Evolutionary conservation across 2,888 invertebrate species (phyloP).

Genomic region (Ophion ventricosus): DNA sequence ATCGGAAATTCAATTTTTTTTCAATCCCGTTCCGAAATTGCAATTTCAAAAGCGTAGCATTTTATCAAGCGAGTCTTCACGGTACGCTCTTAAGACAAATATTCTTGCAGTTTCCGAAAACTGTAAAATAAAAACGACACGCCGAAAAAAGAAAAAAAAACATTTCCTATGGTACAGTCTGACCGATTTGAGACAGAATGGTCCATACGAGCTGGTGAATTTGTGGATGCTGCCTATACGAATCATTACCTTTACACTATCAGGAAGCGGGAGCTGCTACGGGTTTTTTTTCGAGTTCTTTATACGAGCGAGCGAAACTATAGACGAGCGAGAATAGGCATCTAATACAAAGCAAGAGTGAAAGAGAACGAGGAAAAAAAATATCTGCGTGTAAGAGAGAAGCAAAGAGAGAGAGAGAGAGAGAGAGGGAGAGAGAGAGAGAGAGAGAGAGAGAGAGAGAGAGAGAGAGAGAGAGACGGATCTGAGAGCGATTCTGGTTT

Average conservation of each 20-base stretch:
- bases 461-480: conserved; percentile 34
- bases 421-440: conserved; percentile 23
- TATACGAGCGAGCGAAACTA: conserved; percentile 49
- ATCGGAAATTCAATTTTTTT: no score
- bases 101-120: no score
- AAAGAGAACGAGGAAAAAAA: conserved; percentile 35
- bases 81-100: not conserved
- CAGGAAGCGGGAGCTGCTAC: conserved; percentile 58
- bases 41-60: no score
- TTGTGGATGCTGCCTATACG: conserved; percentile 9
- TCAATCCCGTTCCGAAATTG: no score
- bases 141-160: not conserved
- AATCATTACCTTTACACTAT: conserved; percentile 61
- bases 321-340: conserved; percentile 27
- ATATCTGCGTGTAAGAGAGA: conserved; percentile 16
- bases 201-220: conserved; percentile 18
- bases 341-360: conserved; percentile 10
- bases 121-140: not conserved
- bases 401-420: conserved; percentile 20
- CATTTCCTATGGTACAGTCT: not conserved
- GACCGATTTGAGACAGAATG: not conserved
- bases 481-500: conserved; percentile 51
- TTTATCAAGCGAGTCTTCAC: not conserved
- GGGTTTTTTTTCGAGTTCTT: conserved; percentile 60
- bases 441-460: conserved; percentile 31